These are phyloP conservation scores for Rhyacichthys aspro DNA, from an alignment of 2,797 vertebrate genomes.

Conservation along the genomic window DNA sequence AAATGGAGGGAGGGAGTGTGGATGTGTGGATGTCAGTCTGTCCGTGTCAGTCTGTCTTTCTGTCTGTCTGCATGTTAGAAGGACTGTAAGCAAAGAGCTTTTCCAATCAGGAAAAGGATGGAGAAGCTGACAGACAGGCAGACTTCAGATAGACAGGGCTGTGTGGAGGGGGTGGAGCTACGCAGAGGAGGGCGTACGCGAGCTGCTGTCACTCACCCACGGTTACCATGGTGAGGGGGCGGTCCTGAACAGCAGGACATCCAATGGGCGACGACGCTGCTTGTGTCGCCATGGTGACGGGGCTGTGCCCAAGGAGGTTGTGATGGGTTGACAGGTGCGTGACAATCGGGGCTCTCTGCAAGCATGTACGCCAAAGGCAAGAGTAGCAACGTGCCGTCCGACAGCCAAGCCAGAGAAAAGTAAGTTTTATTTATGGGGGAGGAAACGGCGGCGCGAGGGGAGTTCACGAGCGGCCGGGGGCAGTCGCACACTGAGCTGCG, in stretches of 20 bases:
- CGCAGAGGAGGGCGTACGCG: conserved; percentile 54
- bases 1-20: conserved; percentile 66
- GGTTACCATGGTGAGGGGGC: conserved; percentile 78
- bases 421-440: conserved; percentile 86
- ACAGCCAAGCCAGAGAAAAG: conserved; percentile 97
- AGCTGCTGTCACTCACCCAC: conserved; percentile 65
- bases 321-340: conserved; percentile 98
- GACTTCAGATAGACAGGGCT: conserved; percentile 15
- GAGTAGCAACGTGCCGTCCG: conserved; percentile 96
- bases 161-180: conserved; percentile 48
- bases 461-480: conserved; percentile 64
- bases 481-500: conserved; percentile 66
- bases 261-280: conserved; percentile 89
- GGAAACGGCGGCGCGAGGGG: conserved; percentile 66
- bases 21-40: conserved; percentile 34
- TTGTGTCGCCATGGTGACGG: conserved; percentile 95
- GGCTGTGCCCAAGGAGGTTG: conserved; percentile 93
- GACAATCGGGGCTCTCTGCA: conserved; percentile 96
- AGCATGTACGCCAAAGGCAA: conserved; percentile 99
- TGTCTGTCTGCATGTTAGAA: conserved; percentile 40
- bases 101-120: conserved; percentile 57
- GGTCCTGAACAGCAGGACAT: conserved; percentile 76
- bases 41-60: conserved; percentile 21
- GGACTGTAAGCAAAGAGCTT: conserved; percentile 27
- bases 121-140: conserved; percentile 38